Evolutionary conservation across 2,113 vertebrate genomes (phyloP).

Genomic region (Melanerpes formicivorus): DNA sequence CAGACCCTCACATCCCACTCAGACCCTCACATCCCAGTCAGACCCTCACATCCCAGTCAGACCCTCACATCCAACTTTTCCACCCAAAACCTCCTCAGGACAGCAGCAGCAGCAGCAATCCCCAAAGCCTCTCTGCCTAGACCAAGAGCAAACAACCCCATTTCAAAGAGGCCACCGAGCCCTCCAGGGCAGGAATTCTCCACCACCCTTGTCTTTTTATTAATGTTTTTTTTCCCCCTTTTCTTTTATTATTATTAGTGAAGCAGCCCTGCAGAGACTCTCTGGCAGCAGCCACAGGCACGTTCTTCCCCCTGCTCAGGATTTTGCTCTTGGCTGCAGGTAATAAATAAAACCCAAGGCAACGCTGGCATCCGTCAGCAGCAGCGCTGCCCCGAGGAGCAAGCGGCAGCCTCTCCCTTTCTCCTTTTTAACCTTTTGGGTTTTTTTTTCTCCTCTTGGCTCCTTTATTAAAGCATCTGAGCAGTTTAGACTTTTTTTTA

Average conservation of each 20-base stretch:
- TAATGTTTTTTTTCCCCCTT: too few species aligned
- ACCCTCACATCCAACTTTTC: background rate
- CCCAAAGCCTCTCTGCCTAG: accelerated
- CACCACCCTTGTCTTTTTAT: background rate
- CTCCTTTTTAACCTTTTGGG: background rate
- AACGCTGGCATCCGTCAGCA: background rate
- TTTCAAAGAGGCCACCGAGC: background rate
- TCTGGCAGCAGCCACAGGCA: background rate
- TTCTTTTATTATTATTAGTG: too few species aligned
- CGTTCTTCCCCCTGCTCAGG: background rate
- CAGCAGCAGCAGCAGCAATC: background rate
- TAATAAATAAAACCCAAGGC: background rate
- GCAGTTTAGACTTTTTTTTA: background rate
- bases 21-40: background rate
- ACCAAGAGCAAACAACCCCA: background rate
- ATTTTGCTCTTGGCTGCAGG: background rate
- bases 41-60: background rate
- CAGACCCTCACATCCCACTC: background rate
- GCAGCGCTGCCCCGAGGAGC: background rate
- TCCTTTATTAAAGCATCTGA: constrained; percentile 50
- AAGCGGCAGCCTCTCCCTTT: background rate
- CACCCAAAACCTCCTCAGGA: background rate
- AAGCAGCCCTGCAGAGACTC: background rate
- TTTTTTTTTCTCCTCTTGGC: background rate
- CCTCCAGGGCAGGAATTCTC: background rate